These are phyloP conservation scores for Lottia scabra DNA, from an alignment of 2,888 invertebrate species.

Conservation along the genomic window DNA sequence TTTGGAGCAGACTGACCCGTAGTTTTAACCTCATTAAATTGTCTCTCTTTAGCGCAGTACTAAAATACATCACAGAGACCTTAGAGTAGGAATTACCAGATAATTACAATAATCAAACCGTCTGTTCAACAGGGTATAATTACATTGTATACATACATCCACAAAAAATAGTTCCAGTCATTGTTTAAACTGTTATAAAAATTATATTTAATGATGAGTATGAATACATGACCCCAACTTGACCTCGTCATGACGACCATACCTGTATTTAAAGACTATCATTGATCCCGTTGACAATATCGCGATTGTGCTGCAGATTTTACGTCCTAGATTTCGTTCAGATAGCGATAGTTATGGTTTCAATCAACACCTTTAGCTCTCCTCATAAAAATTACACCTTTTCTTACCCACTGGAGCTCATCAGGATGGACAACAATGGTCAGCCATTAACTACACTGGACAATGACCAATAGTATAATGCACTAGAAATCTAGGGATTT, in stretches of 20 bases:
- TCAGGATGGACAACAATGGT: background rate
- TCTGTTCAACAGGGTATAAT: too few relatives aligned
- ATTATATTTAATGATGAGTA: background rate
- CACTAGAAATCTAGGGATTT: too few relatives aligned
- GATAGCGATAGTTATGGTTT: background rate
- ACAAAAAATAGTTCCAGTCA: background rate
- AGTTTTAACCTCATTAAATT: too few relatives aligned
- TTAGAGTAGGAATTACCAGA: too few relatives aligned
- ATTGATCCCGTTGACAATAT: background rate
- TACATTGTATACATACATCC: too few relatives aligned
- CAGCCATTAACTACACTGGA: too few relatives aligned
- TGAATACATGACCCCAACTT: background rate
- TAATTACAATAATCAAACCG: too few relatives aligned
- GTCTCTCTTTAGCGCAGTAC: too few relatives aligned
- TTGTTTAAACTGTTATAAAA: background rate
- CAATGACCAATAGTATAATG: too few relatives aligned
- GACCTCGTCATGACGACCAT: background rate
- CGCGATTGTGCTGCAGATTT: background rate
- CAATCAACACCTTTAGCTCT: background rate
- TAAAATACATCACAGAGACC: too few relatives aligned
- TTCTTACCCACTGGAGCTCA: background rate
- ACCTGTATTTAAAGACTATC: background rate
- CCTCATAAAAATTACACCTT: background rate
- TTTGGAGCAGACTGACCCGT: too few relatives aligned
- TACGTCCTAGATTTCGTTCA: background rate